These are phyloP conservation scores for Iselma pallidipennis DNA, from an alignment of 2,888 invertebrate genomes.

Conservation along the genomic window DNA sequence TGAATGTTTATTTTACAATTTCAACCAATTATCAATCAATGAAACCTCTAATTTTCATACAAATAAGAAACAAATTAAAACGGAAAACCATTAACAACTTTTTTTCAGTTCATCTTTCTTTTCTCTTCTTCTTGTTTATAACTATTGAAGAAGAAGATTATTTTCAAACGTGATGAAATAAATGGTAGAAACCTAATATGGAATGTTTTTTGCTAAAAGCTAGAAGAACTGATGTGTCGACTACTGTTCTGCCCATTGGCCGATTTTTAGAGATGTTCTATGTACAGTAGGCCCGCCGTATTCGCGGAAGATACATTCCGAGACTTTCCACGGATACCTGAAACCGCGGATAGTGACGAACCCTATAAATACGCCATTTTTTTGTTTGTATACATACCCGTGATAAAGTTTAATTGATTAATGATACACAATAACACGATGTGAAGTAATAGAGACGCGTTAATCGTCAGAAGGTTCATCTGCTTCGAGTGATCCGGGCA, in stretches of 20 bases:
- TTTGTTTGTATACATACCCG: too few relatives aligned
- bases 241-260: constrained; percentile 37
- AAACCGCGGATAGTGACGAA: too few relatives aligned
- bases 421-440: too few relatives aligned
- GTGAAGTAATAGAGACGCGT: too few relatives aligned
- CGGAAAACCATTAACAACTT: background rate
- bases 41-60: background rate
- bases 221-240: constrained; percentile 36
- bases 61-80: constrained; percentile 7
- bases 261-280: constrained; percentile 28
- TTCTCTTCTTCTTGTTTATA: too few relatives aligned
- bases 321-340: too few relatives aligned
- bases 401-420: too few relatives aligned
- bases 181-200: constrained; percentile 33
- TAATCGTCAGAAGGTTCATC: too few relatives aligned
- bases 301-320: too few relatives aligned
- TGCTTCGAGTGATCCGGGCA: too few relatives aligned
- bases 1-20: background rate
- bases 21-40: background rate
- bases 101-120: background rate
- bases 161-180: constrained; percentile 16
- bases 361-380: too few relatives aligned
- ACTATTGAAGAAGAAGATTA: background rate
- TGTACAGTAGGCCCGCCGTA: too few relatives aligned
- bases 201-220: constrained; percentile 38